Evolutionary conservation across 2,797 vertebrate species (phyloP), one percentile per base, ranked within the genome.

Genomic region (Eulemur rubriventer): DNA sequence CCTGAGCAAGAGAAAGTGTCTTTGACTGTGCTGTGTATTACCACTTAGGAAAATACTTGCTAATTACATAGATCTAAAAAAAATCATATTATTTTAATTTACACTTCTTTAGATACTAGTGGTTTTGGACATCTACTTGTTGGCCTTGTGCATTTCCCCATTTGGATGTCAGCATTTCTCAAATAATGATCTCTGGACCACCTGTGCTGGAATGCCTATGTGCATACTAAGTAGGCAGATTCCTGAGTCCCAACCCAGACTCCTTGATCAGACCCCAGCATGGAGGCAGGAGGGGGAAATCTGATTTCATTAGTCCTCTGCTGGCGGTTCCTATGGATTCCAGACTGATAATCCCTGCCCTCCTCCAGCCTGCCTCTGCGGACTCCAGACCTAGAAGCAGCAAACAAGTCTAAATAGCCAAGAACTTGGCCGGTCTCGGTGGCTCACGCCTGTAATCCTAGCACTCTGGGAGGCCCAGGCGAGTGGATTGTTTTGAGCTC

Each of bases 21-120:
- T 73, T 80, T 89, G 63, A 35, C 55, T 59, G 2, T 69, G 6
- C 43, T 70, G 22, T 16, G 18, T 76, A 30, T 57, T n/a, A 79
- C 22, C 65, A 65, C 10, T 46, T 38, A 96, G 57, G 41, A 84
- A 89, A 92, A 87, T 70, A 92, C 26, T 93, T 85, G 46, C 69
- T 57, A 86, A 41, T 35, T 79, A 13, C 14, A 70, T 46, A 72
- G 70, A 17, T 83, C 46, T 76, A 11, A 41, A 65, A 65, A 80
- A 76, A n/a, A 59, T 73, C 33, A 73, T 72, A 30, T 10, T 26
- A 79, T 78, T 89, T 87, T 90, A n/a, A 92, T 69, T 82, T 52
- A 38, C 2, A 61, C 38, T 80, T 92, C 65, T 92, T 86, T 61
- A 67, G 90, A 84, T 57, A 70, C 35, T 59, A 87, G 22, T 52